Percentiles rank a stretch among this genome's conserved stretches.
phyloP scores from a whole-genome alignment of 92 coral and sea anemone genomes.

The Porites evermanni region DNA sequence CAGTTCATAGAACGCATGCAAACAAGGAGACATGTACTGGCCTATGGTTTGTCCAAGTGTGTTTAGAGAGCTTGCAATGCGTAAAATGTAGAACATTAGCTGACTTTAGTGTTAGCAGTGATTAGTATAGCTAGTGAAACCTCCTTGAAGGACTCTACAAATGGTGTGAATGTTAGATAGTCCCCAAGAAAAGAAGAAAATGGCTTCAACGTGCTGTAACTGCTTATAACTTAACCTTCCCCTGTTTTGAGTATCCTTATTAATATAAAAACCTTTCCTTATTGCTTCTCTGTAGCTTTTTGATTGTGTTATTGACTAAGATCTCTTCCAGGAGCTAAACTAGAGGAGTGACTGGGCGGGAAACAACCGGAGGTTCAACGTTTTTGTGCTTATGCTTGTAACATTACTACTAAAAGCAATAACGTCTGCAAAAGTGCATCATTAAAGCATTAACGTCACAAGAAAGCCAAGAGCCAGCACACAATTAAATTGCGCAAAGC shows the following conservation, averaged over 20 bases:
- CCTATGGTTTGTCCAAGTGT: background rate
- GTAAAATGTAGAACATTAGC: constrained; percentile 1
- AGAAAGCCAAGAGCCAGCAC: too few relatives aligned
- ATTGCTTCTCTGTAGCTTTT: too few relatives aligned
- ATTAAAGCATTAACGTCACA: background rate
- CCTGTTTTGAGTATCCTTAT: too few relatives aligned
- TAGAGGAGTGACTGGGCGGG: too few relatives aligned
- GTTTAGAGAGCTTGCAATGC: background rate
- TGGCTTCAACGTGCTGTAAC: too few relatives aligned
- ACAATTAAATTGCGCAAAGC: background rate
- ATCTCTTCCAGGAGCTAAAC: too few relatives aligned
- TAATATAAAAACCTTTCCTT: too few relatives aligned
- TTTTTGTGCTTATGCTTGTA: background rate
- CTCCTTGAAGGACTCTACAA: background rate
- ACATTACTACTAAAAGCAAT: background rate
- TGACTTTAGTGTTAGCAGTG: background rate
- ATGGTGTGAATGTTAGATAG: too few relatives aligned
- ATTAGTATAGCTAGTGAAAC: background rate
- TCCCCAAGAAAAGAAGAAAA: too few relatives aligned
- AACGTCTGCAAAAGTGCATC: background rate
- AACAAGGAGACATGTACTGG: background rate
- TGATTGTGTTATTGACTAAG: too few relatives aligned
- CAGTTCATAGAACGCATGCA: background rate
- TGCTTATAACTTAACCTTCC: too few relatives aligned
- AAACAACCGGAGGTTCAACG: too few relatives aligned